Conservation (phyloP, 2,113 vertebrate species). For the Eubucco bourcierii region DNA sequence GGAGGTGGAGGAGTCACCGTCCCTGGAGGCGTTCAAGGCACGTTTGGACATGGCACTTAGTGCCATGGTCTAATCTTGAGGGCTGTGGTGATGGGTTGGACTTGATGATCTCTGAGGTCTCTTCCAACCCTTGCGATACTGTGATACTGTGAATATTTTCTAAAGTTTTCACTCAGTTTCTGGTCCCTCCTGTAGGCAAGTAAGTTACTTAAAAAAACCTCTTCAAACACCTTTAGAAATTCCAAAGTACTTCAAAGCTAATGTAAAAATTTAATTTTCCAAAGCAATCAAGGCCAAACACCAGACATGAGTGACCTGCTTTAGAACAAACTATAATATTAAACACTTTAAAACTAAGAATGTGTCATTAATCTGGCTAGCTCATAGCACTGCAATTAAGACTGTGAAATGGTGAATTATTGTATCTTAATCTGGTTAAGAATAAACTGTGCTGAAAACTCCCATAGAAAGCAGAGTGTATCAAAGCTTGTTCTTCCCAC, state of each 20-base stretch:
- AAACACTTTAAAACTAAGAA: constrained; percentile 35
- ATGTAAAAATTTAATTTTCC: constrained; percentile 23
- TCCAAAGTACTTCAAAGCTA: not conserved
- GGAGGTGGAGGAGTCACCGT: no score
- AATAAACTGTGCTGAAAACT: constrained; percentile 8
- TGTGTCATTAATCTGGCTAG: not conserved
- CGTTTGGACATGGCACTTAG: no score
- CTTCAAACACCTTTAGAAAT: not conserved
- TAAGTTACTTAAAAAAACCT: constrained; percentile 9
- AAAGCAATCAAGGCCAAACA: constrained; percentile 34
- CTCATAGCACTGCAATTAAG: constrained; percentile 32
- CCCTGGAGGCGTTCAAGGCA: no score
- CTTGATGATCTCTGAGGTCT: no score
- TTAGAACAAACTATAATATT: constrained; percentile 30
- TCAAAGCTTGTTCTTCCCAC: not conserved
- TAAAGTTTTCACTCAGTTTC: not conserved
- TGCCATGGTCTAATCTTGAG: no score
- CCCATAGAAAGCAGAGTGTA: not conserved
- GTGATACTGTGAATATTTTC: no score
- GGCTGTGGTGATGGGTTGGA: no score
- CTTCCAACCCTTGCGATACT: no score
- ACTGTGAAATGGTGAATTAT: not conserved
- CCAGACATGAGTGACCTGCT: not conserved
- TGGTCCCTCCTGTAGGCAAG: not conserved
- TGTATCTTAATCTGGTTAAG: constrained; percentile 2